Conservation (phyloP, 2,797 vertebrate species). For the Danio kyathit region DNA sequence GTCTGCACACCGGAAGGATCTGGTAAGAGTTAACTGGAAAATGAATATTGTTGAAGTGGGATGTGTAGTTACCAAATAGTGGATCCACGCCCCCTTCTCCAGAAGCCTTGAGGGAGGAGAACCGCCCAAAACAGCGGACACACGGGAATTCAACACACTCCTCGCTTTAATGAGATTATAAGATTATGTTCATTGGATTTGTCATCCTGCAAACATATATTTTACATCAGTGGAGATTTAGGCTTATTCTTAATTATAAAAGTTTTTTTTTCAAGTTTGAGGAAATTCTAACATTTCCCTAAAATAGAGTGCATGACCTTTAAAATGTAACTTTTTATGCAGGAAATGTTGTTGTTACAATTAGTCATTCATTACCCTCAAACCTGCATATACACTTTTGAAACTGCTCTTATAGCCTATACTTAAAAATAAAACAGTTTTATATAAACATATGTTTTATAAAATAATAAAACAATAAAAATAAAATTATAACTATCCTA, state of each 20-base stretch:
- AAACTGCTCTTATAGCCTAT: too few species aligned
- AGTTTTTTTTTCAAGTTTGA: background rate
- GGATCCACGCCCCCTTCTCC: conserved; percentile 22
- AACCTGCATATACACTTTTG: too few species aligned
- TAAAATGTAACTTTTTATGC: too few species aligned
- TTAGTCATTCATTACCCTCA: too few species aligned
- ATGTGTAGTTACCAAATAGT: background rate
- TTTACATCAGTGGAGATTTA: background rate
- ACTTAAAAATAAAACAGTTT: too few species aligned
- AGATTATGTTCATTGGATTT: background rate
- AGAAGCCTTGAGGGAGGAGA: background rate
- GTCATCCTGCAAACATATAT: background rate
- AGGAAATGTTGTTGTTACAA: too few species aligned
- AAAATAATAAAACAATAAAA: too few species aligned
- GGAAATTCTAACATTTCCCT: background rate
- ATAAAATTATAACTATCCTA: too few species aligned
- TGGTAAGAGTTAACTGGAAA: conserved; percentile 27
- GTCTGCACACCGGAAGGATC: conserved; percentile 41
- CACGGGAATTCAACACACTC: background rate
- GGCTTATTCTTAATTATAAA: background rate
- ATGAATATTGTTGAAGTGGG: conserved; percentile 52
- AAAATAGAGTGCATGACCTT: too few species aligned
- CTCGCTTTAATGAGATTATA: background rate
- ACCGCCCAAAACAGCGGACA: background rate
- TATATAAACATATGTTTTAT: too few species aligned